A percentile compares a stretch with the other conserved stretches of the same genome.
Evolutionary conservation across 2,113 vertebrate species (phyloP).

Genomic region (Dromaius novaehollandiae): DNA sequence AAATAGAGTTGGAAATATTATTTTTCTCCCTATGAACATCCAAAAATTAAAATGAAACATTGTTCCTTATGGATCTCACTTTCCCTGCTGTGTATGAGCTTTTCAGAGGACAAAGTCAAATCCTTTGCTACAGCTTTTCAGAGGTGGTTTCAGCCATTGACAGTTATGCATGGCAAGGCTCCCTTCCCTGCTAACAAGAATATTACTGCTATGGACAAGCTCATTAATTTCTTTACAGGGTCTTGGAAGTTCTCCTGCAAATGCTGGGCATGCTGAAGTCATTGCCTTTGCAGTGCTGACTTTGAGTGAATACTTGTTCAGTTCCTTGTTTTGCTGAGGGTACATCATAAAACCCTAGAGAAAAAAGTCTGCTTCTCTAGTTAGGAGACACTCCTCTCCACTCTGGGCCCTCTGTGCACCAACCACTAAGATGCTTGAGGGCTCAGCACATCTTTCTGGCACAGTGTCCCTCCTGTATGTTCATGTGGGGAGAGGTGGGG

Average conservation of each 20-base stretch:
- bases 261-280: background rate
- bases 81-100: background rate
- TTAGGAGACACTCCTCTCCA: background rate
- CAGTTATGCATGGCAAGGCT: background rate
- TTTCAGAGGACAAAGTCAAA: background rate
- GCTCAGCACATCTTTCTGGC: background rate
- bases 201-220: background rate
- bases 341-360: background rate
- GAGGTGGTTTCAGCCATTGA: background rate
- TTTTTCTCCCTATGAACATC: background rate
- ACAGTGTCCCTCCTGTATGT: background rate
- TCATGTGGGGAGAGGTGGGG: fast-evolving
- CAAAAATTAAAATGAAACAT: background rate
- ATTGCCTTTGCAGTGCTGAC: background rate
- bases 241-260: background rate
- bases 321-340: background rate
- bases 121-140: background rate
- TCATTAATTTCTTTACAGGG: background rate
- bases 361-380: background rate
- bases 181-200: background rate
- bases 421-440: background rate
- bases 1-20: background rate
- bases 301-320: background rate
- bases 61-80: background rate
- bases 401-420: background rate